Percentiles rank a stretch among this genome's conserved stretches.
Conservation (phyloP, 30 jellyfish, hydroid and myxozoan species). For the Hydractinia echinata region DNA sequence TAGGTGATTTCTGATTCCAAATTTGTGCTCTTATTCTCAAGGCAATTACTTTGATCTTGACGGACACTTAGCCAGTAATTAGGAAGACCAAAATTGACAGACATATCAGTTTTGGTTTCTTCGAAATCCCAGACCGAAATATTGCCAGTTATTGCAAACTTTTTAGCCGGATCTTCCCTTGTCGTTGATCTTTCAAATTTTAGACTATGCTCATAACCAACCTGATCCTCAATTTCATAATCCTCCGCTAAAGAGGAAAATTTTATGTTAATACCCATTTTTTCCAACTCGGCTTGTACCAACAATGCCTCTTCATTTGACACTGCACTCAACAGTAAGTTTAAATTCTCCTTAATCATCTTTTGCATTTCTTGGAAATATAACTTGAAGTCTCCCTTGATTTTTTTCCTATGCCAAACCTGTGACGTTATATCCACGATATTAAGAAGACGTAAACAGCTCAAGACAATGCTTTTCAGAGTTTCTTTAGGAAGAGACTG, state of each 20-base stretch:
- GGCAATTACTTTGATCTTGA: background rate
- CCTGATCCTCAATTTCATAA: background rate
- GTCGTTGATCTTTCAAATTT: too few species aligned
- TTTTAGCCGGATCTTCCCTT: too few species aligned
- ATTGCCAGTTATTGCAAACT: too few species aligned
- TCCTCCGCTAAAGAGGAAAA: background rate
- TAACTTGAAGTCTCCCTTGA: too few species aligned
- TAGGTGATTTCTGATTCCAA: too few species aligned
- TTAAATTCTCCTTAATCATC: background rate
- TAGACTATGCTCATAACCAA: too few species aligned
- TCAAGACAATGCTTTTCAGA: background rate
- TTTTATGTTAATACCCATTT: slow-evolving; percentile 1
- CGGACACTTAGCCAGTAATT: slow-evolving; percentile 1
- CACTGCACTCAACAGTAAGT: background rate
- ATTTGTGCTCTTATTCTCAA: background rate
- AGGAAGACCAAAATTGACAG: too few species aligned
- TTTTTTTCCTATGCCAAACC: too few species aligned
- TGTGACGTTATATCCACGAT: too few species aligned
- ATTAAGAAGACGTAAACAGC: background rate
- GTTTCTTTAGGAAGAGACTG: background rate
- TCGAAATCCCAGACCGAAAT: too few species aligned
- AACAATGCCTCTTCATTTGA: background rate
- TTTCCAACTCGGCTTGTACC: background rate
- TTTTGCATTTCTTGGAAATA: background rate
- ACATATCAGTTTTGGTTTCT: too few species aligned